phyloP scores from a whole-genome alignment of 2,797 vertebrate genomes.

The Channallabes apus region DNA sequence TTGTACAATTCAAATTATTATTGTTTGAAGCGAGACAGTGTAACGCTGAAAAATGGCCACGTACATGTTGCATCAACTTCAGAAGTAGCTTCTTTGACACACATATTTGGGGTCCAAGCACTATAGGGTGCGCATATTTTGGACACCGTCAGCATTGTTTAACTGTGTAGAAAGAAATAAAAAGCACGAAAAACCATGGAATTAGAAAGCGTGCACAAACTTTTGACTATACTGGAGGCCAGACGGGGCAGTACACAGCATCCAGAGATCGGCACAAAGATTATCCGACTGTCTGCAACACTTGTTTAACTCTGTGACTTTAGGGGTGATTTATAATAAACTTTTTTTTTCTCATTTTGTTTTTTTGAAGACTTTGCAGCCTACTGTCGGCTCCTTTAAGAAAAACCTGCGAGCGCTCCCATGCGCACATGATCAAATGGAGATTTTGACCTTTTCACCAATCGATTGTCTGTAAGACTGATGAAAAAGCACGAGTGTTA shows the following conservation, averaged over 20 bases:
- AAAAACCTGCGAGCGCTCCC: background rate
- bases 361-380: background rate
- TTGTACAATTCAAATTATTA: no score
- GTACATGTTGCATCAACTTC: no score
- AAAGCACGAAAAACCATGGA: no score
- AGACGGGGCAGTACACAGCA: background rate
- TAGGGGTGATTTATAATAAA: no score
- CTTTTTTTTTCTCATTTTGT: background rate
- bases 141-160: no score
- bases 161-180: no score
- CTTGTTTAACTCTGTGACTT: background rate
- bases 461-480: background rate
- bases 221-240: background rate
- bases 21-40: no score
- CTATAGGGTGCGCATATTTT: no score
- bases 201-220: background rate
- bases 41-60: no score
- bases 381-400: background rate
- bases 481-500: background rate
- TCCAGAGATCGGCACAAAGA: background rate
- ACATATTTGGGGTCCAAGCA: no score
- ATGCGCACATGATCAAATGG: background rate
- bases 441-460: constrained; percentile 4
- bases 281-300: background rate
- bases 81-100: no score